Conservation (phyloP, 2,888 invertebrate species). For the Steinernema carpocapsae region DNA sequence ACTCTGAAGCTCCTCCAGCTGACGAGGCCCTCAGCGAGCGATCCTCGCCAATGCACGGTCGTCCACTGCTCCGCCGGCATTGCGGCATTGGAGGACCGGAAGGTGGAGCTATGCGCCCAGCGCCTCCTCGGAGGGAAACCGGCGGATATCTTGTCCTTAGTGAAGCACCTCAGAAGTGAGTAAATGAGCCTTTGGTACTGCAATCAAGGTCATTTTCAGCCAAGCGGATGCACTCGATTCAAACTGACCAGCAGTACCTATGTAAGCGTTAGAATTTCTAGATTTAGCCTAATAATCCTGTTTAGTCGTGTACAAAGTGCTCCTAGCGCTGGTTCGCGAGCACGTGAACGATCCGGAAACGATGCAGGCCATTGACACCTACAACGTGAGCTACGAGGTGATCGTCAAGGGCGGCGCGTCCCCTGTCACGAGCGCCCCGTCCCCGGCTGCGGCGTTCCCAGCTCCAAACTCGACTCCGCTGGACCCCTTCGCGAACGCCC, state of each 20-base stretch:
- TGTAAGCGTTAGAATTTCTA: neutral
- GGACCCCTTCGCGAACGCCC: conserved; percentile 5
- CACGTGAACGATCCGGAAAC: conserved; percentile 3
- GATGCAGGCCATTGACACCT: neutral
- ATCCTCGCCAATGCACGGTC: conserved; percentile 15
- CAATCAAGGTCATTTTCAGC: neutral
- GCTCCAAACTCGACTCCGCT: neutral
- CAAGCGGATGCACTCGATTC: conserved; percentile 19
- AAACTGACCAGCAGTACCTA: conserved; percentile 12
- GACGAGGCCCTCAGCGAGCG: neutral
- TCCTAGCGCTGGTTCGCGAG: conserved; percentile 8
- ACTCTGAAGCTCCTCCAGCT: conserved; percentile 70
- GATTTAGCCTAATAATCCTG: neutral
- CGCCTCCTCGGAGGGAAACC: neutral
- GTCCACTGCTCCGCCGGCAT: conserved; percentile 37
- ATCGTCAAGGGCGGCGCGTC: conserved; percentile 11
- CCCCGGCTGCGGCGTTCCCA: neutral
- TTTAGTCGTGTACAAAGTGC: conserved; percentile 3
- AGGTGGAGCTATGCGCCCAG: conserved; percentile 9
- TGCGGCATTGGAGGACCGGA: too few relatives aligned
- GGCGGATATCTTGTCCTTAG: neutral
- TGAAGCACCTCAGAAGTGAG: conserved; percentile 13
- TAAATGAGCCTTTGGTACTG: neutral
- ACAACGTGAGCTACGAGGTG: conserved; percentile 3
- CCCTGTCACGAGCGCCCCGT: neutral